phyloP scores from a whole-genome alignment of 2,113 vertebrate species.

The Pelobates fuscus region DNA sequence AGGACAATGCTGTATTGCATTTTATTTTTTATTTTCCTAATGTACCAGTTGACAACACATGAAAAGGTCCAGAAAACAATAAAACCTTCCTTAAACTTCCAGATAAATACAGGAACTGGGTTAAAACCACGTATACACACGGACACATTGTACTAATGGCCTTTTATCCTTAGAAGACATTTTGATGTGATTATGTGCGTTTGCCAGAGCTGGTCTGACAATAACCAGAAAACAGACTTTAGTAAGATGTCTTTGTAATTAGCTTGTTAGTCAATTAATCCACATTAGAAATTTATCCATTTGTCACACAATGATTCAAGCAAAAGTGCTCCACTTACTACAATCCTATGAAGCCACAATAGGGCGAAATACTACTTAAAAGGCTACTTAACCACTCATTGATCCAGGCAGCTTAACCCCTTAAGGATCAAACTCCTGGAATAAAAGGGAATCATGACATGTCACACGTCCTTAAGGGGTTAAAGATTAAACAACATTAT shows the following conservation, averaged over 20 bases:
- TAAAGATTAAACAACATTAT: no score
- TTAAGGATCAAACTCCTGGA: no score
- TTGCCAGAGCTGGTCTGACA: constrained; percentile 17
- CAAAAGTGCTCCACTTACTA: no score
- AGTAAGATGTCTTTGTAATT: constrained; percentile 17
- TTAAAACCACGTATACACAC: neutral
- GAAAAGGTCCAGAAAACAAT: neutral
- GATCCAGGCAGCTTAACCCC: no score
- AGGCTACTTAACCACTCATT: no score
- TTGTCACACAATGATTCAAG: neutral
- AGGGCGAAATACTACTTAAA: no score
- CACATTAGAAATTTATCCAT: constrained; percentile 31
- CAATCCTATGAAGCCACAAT: no score
- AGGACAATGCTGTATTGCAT: no score
- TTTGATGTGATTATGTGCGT: constrained; percentile 23
- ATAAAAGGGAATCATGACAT: no score
- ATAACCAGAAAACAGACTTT: constrained; percentile 1
- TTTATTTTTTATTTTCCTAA: no score
- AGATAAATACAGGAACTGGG: neutral
- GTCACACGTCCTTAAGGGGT: no score
- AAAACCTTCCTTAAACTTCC: neutral
- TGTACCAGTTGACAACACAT: no score
- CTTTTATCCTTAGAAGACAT: neutral
- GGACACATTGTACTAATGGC: neutral
- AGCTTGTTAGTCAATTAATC: constrained; percentile 22